A percentile compares a stretch with the other conserved stretches of the same genome.
phyloP scores from a whole-genome alignment of 2,888 invertebrate species.

The Ptychoptera albimana region DNA sequence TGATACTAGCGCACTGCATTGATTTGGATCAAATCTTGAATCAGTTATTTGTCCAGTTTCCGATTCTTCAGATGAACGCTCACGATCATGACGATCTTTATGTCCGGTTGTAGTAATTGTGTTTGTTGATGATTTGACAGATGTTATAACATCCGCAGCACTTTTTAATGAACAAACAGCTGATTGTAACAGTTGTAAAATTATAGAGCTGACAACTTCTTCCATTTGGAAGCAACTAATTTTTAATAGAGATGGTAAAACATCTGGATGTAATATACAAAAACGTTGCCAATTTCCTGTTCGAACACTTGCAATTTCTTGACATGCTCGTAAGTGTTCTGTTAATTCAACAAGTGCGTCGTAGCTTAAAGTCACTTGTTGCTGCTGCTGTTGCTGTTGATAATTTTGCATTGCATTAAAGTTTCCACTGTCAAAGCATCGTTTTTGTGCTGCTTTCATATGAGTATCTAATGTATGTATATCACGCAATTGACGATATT shows the following conservation, averaged over 20 bases:
- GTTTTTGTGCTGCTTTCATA: constrained; percentile 47
- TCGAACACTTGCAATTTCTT: constrained; percentile 80
- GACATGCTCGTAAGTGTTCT: constrained; percentile 86
- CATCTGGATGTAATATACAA: constrained; percentile 54
- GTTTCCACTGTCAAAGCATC: constrained; percentile 14
- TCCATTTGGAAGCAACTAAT: constrained; percentile 69
- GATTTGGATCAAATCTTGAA: constrained; percentile 47
- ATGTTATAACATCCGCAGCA: constrained; percentile 14
- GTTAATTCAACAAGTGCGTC: constrained; percentile 87
- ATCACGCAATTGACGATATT: constrained; percentile 86
- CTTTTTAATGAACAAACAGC: constrained; percentile 54
- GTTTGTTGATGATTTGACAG: constrained; percentile 16
- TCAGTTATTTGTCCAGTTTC: constrained; percentile 28
- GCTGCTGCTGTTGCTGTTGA: constrained; percentile 21
- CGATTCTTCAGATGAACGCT: constrained; percentile 50
- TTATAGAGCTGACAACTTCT: constrained; percentile 81
- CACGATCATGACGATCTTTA: constrained; percentile 40
- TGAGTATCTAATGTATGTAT: constrained; percentile 84
- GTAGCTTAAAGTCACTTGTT: constrained; percentile 47
- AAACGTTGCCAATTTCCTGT: constrained; percentile 93
- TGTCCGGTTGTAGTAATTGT: constrained; percentile 8
- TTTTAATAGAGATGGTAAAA: constrained; percentile 66
- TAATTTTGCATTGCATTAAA: constrained; percentile 20
- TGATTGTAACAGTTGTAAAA: constrained; percentile 76
- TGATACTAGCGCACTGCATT: constrained; percentile 49